Percentiles rank a stretch among this genome's conserved stretches.
These are phyloP conservation scores for Scarus forsteni DNA, from an alignment of 2,797 vertebrate species.

Conservation along the genomic window DNA sequence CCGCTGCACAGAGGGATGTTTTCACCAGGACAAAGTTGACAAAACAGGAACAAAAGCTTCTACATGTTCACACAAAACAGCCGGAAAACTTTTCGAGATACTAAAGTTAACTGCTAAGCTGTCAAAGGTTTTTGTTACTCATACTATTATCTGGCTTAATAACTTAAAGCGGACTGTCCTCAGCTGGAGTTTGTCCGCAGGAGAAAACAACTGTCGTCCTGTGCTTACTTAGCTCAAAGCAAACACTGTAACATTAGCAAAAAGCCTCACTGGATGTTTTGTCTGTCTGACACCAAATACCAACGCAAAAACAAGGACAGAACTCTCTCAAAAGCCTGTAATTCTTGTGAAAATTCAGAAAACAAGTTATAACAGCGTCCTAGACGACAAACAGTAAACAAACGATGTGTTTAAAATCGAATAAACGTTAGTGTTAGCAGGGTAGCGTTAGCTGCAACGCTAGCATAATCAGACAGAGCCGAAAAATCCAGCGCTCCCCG, in stretches of 20 bases:
- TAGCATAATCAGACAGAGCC: slow-evolving; percentile 63
- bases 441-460: slow-evolving; percentile 68
- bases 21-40: slow-evolving; percentile 62
- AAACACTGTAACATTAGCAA: slow-evolving; percentile 73
- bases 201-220: slow-evolving; percentile 74
- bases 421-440: slow-evolving; percentile 61
- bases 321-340: background rate
- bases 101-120: background rate
- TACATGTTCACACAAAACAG: slow-evolving; percentile 17
- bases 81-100: slow-evolving; percentile 1
- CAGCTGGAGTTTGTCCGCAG: slow-evolving; percentile 57
- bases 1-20: slow-evolving; percentile 51
- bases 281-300: slow-evolving; percentile 56
- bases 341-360: background rate
- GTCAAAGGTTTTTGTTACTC: background rate
- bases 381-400: slow-evolving; percentile 23
- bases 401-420: slow-evolving; percentile 57
- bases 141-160: slow-evolving; percentile 10
- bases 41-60: slow-evolving; percentile 41
- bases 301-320: slow-evolving; percentile 8
- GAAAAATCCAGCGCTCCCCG: slow-evolving; percentile 44
- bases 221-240: slow-evolving; percentile 64
- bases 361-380: background rate
- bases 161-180: slow-evolving; percentile 55
- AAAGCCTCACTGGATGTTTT: slow-evolving; percentile 59